Base-by-base conservation (phyloP, 2,888 invertebrate species). In the Patella ulyssiponensis region DNA sequence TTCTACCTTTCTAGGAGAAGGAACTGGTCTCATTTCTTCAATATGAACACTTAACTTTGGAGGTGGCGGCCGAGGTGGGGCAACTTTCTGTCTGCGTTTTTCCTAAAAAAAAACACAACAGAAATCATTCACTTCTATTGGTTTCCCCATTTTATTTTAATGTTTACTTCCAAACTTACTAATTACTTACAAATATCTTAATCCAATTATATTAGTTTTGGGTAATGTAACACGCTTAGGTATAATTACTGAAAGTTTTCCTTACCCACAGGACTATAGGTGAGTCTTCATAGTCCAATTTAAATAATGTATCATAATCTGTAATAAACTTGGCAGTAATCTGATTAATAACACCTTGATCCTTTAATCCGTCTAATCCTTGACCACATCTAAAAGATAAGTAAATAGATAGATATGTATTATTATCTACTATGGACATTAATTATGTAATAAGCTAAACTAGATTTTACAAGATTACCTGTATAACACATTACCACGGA, bases 311-410 rank as follows among this genome's bases (percentile, higher is more conserved):
- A 69, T 90, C 84, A 84, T 91, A 92, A 56, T 92, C 86, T 12
- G 84, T 85, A 80, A 92, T 92, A 82, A 92, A 92, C 72, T 89
- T 88, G 23, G 90, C 89, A 71, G 91, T 91, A 73, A 92, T 88
- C 84, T 92, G 90, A 84, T 92, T 92, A 74, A 92, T 92, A 17
- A 91, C 85, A 20, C 92, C 91, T 83, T 92, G 92, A 81, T 92
- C 92, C 81, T 89, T 90, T 56, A 92, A 85, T 11, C 92, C 92
- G 71, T 85, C 80, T 69, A 91, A 86, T 5, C 90, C 91, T 76
- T 87, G 85, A 44, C 87, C 85, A 86, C 91, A 91, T 79, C 91
- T 91, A 79, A 3, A 85, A 81, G 71, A 44, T 44, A 9, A 44
- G 44, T 44, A 9, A 44, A 44, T 9, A 44, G 44, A 44, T 44